These are phyloP conservation scores for Lutjanus argentimaculatus DNA, from an alignment of 2,797 vertebrate species.

Conservation along the genomic window DNA sequence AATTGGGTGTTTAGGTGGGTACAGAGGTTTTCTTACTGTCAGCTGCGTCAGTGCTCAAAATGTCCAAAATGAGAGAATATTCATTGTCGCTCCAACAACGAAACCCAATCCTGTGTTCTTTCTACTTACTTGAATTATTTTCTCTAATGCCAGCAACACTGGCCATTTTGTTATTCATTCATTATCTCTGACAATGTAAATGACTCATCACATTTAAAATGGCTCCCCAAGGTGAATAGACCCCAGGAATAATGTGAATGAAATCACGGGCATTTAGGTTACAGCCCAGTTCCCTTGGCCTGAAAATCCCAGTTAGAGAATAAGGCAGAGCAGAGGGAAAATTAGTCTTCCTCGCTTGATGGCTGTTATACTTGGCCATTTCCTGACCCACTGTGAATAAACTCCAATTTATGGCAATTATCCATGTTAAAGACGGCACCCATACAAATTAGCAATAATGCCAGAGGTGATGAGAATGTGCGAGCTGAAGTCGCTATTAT, in stretches of 20 bases:
- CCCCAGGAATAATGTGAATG: slow-evolving; percentile 65
- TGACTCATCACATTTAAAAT: slow-evolving; percentile 78
- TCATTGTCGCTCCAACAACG: slow-evolving; percentile 44
- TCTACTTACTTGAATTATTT: slow-evolving; percentile 65
- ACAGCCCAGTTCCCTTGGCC: slow-evolving; percentile 58
- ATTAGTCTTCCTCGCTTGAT: slow-evolving; percentile 71
- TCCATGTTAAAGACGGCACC: slow-evolving; percentile 71
- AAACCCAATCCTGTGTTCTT: slow-evolving; percentile 62
- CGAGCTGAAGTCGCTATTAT: slow-evolving; percentile 48
- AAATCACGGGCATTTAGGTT: slow-evolving; percentile 77
- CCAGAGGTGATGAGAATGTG: slow-evolving; percentile 71
- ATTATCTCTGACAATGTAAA: slow-evolving; percentile 82
- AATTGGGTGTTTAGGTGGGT: slow-evolving; percentile 38
- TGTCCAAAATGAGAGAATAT: slow-evolving; percentile 63
- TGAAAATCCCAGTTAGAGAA: slow-evolving; percentile 52
- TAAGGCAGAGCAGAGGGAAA: slow-evolving; percentile 64
- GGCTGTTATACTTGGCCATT: slow-evolving; percentile 77
- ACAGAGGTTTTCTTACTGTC: slow-evolving; percentile 46
- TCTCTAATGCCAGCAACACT: slow-evolving; percentile 66
- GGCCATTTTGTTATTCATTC: slow-evolving; percentile 76
- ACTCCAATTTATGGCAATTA: slow-evolving; percentile 80
- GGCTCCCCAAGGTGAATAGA: slow-evolving; percentile 70
- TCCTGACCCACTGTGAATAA: slow-evolving; percentile 78
- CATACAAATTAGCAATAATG: slow-evolving; percentile 74
- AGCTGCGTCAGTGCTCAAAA: slow-evolving; percentile 49